Conservation (phyloP, 2,888 invertebrate species). For the Chrysina gloriosa region DNA sequence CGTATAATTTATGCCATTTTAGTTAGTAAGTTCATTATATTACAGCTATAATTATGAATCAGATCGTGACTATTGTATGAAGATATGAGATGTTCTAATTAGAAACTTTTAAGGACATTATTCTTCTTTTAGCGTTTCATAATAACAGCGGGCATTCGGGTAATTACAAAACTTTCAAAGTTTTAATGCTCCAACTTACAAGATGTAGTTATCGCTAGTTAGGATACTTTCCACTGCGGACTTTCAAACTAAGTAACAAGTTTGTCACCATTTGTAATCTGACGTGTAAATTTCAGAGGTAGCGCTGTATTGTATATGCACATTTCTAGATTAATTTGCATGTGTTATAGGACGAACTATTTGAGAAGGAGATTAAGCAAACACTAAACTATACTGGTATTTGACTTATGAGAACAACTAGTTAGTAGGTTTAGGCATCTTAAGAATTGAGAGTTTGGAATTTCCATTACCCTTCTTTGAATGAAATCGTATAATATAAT, state of each 20-base stretch:
- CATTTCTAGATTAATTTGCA: neutral
- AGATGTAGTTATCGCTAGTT: neutral
- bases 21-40: too few relatives aligned
- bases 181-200: constrained; percentile 6
- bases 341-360: too few relatives aligned
- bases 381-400: neutral
- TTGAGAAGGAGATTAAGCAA: neutral
- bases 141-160: neutral
- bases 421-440: too few relatives aligned
- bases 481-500: too few relatives aligned
- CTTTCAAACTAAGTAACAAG: constrained; percentile 2
- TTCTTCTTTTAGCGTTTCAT: neutral
- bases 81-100: constrained; percentile 1
- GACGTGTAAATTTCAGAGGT: too few relatives aligned
- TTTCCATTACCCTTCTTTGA: too few relatives aligned
- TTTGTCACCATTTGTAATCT: neutral
- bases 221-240: neutral
- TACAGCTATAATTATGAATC: too few relatives aligned
- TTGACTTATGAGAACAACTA: neutral
- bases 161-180: constrained; percentile 15
- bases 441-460: too few relatives aligned
- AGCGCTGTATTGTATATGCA: too few relatives aligned
- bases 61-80: neutral
- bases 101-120: neutral
- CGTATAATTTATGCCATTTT: too few relatives aligned